Base-by-base conservation (phyloP, 2,888 invertebrate genomes). In the Melieria picta region DNA sequence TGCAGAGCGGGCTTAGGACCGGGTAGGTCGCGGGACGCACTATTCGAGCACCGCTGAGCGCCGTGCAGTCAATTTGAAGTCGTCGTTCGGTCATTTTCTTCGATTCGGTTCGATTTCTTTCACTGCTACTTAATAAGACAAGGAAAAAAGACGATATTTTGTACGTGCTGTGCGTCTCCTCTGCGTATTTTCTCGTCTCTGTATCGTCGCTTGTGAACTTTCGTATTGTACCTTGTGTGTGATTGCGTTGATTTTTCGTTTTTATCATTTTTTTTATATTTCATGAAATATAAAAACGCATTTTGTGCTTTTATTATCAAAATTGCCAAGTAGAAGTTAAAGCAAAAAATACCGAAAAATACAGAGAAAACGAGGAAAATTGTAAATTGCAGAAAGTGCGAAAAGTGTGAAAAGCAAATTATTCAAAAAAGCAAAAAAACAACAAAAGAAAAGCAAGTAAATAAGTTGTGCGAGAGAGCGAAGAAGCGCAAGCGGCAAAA, bases 31-130 rank as follows among this genome's bases (percentile, higher is more conserved):
- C 45, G 30, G 30, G 30, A 30, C 30, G 30, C 30, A 30, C 30
- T 30, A 30, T 30, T 30, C 30, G 30, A 30, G 30, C 30, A 30
- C 30, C 30, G 30, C 30, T 30, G 30, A 30, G 30, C 30, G 30
- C 1, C 30, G 30, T 58, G 60, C 30, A 16, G 45, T 52, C 58
- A 67, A 67, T 61, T 52, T 61, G 50, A 67, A 60, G 60, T 60
- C 61, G 16, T 42, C 52, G 67, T 45, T 67, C 67, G 45, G 60
- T 67, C 60, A 67, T 52, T 60, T 60, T 50, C 60, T 67, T 67
- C 67, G 67, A 67, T 67, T 67, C 50, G 43, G 48, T 67, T 67
- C 67, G 67, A 60, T 67, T 60, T 67, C 60, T 48, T 30, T 57
- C 57, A 67, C 13, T 45, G 67, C 57, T 48, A n/a, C 7, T 11